Evolutionary conservation across 2,888 invertebrate species (phyloP).

Genomic region (Mechanitis mazaeus): DNA sequence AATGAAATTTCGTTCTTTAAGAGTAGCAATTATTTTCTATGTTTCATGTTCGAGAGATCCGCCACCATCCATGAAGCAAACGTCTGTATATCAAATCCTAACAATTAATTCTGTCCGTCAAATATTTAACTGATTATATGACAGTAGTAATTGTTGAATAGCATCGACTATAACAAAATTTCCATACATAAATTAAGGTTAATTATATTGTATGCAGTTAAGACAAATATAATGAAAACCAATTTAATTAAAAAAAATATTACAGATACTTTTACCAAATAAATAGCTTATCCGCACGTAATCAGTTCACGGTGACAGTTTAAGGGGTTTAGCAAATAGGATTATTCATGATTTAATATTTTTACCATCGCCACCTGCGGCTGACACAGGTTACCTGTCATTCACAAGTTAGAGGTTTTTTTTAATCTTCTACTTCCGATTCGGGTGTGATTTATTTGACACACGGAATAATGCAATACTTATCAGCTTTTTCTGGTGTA

Average conservation of each 20-base stretch:
- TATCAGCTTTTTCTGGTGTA: not conserved
- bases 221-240: too few species aligned
- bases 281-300: conserved; percentile 4
- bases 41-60: too few species aligned
- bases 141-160: too few species aligned
- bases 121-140: too few species aligned
- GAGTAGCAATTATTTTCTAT: too few species aligned
- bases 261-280: not conserved
- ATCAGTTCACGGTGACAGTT: conserved; percentile 44
- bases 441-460: conserved; percentile 7
- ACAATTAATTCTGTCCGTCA: too few species aligned
- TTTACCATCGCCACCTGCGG: conserved; percentile 39
- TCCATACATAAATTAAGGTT: too few species aligned
- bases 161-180: too few species aligned
- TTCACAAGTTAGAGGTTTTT: conserved; percentile 26
- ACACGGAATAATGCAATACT: not conserved
- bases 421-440: conserved; percentile 10
- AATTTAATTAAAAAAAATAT: not conserved
- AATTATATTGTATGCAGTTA: too few species aligned
- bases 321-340: conserved; percentile 49
- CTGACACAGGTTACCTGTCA: conserved; percentile 40
- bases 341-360: conserved; percentile 53
- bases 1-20: too few species aligned
- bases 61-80: too few species aligned
- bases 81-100: too few species aligned